Evolutionary conservation across 2,888 invertebrate genomes (phyloP), one percentile per base, ranked within the genome.

Genomic region (Tribolium freemani): DNA sequence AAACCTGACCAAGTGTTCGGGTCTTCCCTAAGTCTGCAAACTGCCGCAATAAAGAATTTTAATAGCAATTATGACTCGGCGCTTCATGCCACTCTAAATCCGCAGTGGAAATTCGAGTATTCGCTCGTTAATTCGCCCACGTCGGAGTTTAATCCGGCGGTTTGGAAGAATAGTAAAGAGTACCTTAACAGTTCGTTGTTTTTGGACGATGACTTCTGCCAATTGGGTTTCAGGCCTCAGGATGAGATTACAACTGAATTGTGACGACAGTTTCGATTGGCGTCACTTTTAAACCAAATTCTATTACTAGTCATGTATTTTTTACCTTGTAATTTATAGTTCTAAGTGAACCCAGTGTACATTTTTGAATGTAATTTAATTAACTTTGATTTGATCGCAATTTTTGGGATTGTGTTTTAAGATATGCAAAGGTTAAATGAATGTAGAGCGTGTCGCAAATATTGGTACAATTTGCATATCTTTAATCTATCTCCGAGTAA

Each of bases 221-320:
- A 94, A 84, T 90, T 95, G 85, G 94, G 94, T 70, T 93, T 94
- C 86, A 89, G 95, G 81, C 95, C 95, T 57, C 95, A 95, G 87
- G 95, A 95, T 87, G 95, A 95, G 88, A 93, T 95, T 80, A 95
- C 95, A 82, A 95, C 95, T 81, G 95, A 95, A 89, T 90, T 94
- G 86, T 95, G 88, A 86, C 69, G 63, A n/a, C 8, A 10, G 20
- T 5, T 10, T 45, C 30, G n/a, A 5, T 38, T 38, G 46, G 46
- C 13, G 63, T 68, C 68, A 45, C 45, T 53, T 30, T 54, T 48
- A 63, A 70, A 70, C 70, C 70, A 70, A 70, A 70, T 70, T 46
- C 13, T 69, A 56, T 63, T 70, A 48, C 70, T 70, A 70, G 70
- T 70, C 70, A 70, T 61, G 45, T 50, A 58, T 56, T 58, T 56